phyloP scores from a whole-genome alignment of 2,888 invertebrate genomes.

The Lasius platythorax region DNA sequence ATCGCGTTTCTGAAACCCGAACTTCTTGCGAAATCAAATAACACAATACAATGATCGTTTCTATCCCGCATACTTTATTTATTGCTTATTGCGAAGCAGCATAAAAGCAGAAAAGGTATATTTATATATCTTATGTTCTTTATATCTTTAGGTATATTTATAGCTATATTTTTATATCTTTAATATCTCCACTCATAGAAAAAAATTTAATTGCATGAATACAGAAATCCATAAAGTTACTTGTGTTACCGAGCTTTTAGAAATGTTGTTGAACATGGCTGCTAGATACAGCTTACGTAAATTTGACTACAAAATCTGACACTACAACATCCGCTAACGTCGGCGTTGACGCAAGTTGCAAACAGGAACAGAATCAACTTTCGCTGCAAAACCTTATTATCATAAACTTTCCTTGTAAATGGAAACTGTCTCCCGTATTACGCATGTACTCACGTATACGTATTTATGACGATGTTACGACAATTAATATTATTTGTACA shows the following conservation, averaged over 20 bases:
- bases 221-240: neutral
- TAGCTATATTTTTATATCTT: neutral
- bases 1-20: neutral
- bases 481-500: neutral
- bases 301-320: conserved; percentile 28
- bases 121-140: neutral
- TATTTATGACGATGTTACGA: neutral
- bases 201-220: neutral
- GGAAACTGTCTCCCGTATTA: neutral
- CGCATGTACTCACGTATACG: neutral
- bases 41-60: neutral
- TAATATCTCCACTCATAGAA: neutral
- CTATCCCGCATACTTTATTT: neutral
- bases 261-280: neutral
- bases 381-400: conserved; percentile 11
- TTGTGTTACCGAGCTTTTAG: neutral
- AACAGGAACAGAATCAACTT: conserved; percentile 20
- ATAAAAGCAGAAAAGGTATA: neutral
- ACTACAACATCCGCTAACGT: neutral
- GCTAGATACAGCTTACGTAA: conserved; percentile 25
- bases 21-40: conserved; percentile 1
- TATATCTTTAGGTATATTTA: neutral
- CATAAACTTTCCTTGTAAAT: conserved; percentile 17
- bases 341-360: neutral
- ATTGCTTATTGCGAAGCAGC: neutral